These are phyloP conservation scores for Mamestra configurata DNA, from an alignment of 1,140 invertebrate species.

Conservation along the genomic window DNA sequence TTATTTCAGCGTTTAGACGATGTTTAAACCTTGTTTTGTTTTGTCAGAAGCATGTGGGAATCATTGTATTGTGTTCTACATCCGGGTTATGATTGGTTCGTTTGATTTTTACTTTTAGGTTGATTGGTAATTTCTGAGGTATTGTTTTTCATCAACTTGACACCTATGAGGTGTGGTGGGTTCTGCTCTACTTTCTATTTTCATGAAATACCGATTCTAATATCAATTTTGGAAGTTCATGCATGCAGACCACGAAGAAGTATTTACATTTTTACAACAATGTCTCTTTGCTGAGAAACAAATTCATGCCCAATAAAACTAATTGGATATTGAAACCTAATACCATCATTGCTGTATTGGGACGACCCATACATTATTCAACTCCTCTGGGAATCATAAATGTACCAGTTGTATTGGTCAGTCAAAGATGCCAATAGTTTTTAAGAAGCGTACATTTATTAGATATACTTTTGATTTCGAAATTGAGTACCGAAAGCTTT, in stretches of 20 bases:
- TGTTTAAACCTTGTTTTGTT: constrained; percentile 85
- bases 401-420: not conserved
- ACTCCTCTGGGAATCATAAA: constrained; percentile 16
- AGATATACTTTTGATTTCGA: too few relatives aligned
- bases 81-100: constrained; percentile 83
- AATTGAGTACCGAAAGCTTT: too few relatives aligned
- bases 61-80: constrained; percentile 86
- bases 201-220: not conserved
- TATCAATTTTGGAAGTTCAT: too few relatives aligned
- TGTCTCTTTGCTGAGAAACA: not conserved
- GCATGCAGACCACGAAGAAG: too few relatives aligned
- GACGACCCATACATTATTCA: not conserved
- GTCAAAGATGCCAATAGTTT: not conserved
- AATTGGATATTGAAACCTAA: constrained; percentile 20
- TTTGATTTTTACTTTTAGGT: constrained; percentile 69
- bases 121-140: constrained; percentile 51
- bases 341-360: constrained; percentile 4
- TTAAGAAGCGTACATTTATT: not conserved
- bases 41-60: constrained; percentile 86
- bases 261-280: too few relatives aligned
- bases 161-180: not conserved
- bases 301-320: constrained; percentile 1
- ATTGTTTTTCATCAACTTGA: constrained; percentile 32
- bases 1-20: constrained; percentile 86
- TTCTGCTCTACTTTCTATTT: not conserved